phyloP scores from a whole-genome alignment of 2,113 vertebrate species.

The Irena cyanogastra region DNA sequence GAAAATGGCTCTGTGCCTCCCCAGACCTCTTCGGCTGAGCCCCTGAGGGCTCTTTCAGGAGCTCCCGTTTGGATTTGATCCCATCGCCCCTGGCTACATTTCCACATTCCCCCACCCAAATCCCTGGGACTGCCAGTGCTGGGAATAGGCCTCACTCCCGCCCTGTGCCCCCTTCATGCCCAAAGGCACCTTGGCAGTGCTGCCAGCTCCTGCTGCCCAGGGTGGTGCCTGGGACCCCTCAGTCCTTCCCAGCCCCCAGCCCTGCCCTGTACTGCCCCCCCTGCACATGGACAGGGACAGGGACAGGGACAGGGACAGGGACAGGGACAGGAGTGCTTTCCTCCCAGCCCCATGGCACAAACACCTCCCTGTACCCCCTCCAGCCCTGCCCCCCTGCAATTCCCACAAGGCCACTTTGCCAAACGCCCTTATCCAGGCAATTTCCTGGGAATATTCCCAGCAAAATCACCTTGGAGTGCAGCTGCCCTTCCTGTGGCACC shows the following conservation, averaged over 20 bases:
- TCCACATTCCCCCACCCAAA: not conserved
- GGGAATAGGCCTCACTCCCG: not conserved
- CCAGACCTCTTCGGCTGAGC: not conserved
- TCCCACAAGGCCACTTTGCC: not conserved
- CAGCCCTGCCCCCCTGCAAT: accelerated
- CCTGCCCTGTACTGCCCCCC: not conserved
- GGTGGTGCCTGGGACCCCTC: not conserved
- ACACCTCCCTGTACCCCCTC: not conserved
- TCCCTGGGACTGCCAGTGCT: not conserved
- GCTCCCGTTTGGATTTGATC: not conserved
- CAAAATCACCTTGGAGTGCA: not conserved
- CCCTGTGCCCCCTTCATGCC: not conserved
- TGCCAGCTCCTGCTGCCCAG: not conserved
- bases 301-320: accelerated
- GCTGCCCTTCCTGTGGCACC: accelerated
- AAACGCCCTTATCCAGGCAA: too few relatives aligned
- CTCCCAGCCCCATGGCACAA: not conserved
- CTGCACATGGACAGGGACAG: not conserved
- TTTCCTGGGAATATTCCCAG: not conserved
- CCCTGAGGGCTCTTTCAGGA: not conserved
- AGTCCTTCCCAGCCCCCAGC: not conserved
- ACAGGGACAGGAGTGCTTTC: not conserved
- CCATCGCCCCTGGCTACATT: not conserved
- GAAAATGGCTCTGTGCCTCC: not conserved
- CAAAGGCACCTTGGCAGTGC: not conserved